A percentile compares a stretch with the other conserved stretches of the same genome.
Conservation (phyloP, 2,797 vertebrate genomes). For the Lepilemur septentrionalis region DNA sequence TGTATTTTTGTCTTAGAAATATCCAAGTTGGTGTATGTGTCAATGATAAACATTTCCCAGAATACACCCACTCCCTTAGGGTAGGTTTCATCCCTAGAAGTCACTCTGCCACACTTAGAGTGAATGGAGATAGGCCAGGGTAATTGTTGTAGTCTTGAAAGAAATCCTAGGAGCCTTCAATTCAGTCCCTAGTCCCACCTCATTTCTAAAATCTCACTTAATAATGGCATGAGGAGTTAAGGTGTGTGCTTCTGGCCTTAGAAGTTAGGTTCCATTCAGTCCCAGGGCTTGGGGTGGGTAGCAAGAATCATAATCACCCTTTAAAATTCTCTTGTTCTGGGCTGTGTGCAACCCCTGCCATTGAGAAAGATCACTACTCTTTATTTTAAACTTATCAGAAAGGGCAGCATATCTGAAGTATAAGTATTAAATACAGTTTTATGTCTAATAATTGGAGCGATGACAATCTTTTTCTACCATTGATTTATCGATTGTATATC, state of each 20-base stretch:
- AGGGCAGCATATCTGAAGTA: background rate
- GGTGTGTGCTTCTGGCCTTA: background rate
- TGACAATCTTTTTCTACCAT: background rate
- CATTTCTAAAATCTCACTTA: background rate
- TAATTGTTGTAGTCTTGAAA: background rate
- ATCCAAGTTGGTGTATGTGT: background rate
- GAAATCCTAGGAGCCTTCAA: background rate
- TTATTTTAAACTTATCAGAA: background rate
- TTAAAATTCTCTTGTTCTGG: background rate
- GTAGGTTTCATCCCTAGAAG: background rate
- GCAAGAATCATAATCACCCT: background rate
- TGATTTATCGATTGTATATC: background rate
- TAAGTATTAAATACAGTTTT: background rate
- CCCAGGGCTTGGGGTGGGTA: background rate
- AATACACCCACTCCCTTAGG: background rate
- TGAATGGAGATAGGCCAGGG: background rate
- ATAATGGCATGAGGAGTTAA: background rate
- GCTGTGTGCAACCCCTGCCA: background rate
- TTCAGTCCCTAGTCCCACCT: background rate
- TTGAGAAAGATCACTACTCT: background rate
- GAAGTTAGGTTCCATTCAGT: background rate
- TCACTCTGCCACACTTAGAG: background rate
- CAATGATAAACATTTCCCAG: background rate
- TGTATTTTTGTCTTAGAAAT: slow-evolving; percentile 43
- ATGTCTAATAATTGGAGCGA: background rate